These are phyloP conservation scores for Mustelus asterias DNA, from an alignment of 2,113 vertebrate species.

Conservation along the genomic window DNA sequence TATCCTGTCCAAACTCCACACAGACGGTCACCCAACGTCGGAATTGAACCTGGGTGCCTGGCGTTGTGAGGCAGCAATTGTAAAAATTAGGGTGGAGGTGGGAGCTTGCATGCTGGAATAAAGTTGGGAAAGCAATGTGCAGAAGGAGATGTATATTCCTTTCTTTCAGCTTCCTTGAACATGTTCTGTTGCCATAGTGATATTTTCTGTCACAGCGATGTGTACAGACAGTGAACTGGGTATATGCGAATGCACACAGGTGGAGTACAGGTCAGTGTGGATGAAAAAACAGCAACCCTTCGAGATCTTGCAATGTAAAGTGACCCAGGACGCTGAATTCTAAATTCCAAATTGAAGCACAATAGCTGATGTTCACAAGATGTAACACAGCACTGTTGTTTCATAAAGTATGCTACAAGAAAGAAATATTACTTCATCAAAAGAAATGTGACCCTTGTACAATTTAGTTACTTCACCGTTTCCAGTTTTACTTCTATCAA, in stretches of 20 bases:
- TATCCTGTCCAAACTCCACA: too few species aligned
- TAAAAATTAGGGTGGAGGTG: background rate
- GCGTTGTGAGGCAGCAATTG: too few species aligned
- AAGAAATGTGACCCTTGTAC: background rate
- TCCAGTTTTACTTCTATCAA: background rate
- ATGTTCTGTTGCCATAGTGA: background rate
- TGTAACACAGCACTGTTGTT: background rate
- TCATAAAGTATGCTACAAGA: background rate
- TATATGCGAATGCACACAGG: background rate
- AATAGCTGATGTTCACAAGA: background rate
- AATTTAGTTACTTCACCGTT: background rate
- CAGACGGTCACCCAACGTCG: too few species aligned
- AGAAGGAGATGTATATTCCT: background rate
- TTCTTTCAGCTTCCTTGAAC: background rate
- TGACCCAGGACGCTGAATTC: background rate
- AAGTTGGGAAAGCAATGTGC: background rate
- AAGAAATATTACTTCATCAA: background rate
- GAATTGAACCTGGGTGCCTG: too few species aligned
- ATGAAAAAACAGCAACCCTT: background rate
- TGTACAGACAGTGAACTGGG: background rate
- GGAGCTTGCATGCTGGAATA: background rate
- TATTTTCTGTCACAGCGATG: background rate
- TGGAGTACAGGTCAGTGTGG: background rate
- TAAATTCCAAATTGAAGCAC: background rate
- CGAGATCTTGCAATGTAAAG: background rate